Evolutionary conservation across 2,113 vertebrate genomes (phyloP), one percentile per base, ranked within the genome.

Genomic region (Oreocharis arfaki): DNA sequence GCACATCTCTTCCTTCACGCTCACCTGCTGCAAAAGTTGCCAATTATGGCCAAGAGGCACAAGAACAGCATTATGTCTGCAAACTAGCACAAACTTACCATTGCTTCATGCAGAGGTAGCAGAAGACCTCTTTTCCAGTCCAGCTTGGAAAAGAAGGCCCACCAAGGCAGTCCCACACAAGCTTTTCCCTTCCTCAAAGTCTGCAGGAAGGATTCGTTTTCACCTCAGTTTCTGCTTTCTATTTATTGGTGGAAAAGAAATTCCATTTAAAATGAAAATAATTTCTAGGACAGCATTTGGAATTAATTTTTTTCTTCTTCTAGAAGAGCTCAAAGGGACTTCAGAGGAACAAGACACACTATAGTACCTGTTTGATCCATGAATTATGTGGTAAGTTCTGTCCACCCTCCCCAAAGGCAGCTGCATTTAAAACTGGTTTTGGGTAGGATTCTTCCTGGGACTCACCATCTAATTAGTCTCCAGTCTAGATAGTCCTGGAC

Each of bases 311-410:
- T 75, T 14, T 27, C 6, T 46, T 74, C 61, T 84, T 52, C 35
- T n/a, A 32, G 16, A 35, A 32, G 6, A 57, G 35, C 33, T 35
- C 23, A 64, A 50, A 68, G 24, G 13, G 60, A 76, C 26, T 55
- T 10, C 0, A 50, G 39, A 53, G 39, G 11, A 82, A 42, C 3
- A 16, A 50, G 61, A 65, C 33, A 63, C 10, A 10, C 1, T 5
- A 0, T 1, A 21, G 11, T 3, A 4, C 10, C 2, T 1, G 10
- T 26, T 13, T 12, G 21, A 52, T 13, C n/a, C 11, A 7, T 39
- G 16, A 23, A 8, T 50, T 46, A 2, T 11, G 20, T 14, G 26
- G 26, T 3, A 32, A 67, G 3, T 14, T 37, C n/a, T 56, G 27
- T 7, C 41, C 44, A 37, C 15, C 33, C 32, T 74, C 37, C 73